phyloP scores from a whole-genome alignment of 1,140 invertebrate genomes.

The Zelostemma sp. region DNA sequence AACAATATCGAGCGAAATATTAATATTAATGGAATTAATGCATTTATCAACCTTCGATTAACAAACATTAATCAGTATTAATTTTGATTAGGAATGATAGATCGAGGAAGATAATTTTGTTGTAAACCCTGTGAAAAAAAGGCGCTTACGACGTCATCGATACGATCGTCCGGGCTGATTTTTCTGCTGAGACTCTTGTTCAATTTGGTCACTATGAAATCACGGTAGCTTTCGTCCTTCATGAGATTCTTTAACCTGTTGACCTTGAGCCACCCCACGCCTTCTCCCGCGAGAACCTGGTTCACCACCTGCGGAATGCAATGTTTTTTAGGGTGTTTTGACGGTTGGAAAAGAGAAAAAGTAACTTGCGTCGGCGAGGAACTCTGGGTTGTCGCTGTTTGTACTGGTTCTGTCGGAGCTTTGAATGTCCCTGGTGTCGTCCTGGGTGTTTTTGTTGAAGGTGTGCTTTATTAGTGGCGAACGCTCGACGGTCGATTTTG shows the following conservation, averaged over 20 bases:
- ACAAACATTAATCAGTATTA: too few relatives aligned
- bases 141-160: slow-evolving; percentile 93
- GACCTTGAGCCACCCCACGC: slow-evolving; percentile 96
- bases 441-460: slow-evolving; percentile 74
- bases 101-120: too few relatives aligned
- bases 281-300: slow-evolving; percentile 94
- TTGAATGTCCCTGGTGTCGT: slow-evolving; percentile 76
- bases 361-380: slow-evolving; percentile 82
- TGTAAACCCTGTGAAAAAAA: too few relatives aligned
- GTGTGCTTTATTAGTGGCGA: slow-evolving; percentile 91
- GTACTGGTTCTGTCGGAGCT: slow-evolving; percentile 78
- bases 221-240: slow-evolving; percentile 99
- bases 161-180: slow-evolving; percentile 94
- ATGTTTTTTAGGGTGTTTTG: slow-evolving; percentile 13
- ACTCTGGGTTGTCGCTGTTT: slow-evolving; percentile 89
- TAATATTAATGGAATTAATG: too few relatives aligned
- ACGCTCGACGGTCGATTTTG: slow-evolving; percentile 80
- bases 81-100: too few relatives aligned
- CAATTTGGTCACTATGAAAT: slow-evolving; percentile 94
- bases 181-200: slow-evolving; percentile 95
- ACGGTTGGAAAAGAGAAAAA: too few relatives aligned
- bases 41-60: too few relatives aligned
- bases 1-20: too few relatives aligned
- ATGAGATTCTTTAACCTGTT: slow-evolving; percentile 96
- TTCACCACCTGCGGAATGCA: slow-evolving; percentile 79